Percentiles rank a stretch among this genome's conserved stretches.
phyloP scores from a whole-genome alignment of 2,888 invertebrate species.

The Lacanobia wlatinum region DNA sequence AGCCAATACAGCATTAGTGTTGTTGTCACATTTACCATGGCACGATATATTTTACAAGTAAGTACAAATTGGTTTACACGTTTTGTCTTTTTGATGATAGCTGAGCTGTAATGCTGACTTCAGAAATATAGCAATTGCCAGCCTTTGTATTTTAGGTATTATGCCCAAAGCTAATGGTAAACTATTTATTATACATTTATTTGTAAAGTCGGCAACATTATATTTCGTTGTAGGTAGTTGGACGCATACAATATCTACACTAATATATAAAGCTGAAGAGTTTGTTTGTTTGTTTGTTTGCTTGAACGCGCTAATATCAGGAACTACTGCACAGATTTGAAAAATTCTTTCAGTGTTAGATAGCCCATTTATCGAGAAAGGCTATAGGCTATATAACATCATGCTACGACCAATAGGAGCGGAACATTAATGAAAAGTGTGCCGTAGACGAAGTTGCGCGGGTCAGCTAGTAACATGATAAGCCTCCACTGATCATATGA shows the following conservation, averaged over 20 bases:
- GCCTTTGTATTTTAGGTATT: not conserved
- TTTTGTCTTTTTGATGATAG: not conserved
- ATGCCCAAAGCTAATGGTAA: not conserved
- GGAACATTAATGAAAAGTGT: too few species aligned
- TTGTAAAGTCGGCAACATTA: conserved; percentile 1
- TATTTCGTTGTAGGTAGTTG: not conserved
- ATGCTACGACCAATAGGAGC: too few species aligned
- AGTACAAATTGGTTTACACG: conserved; percentile 74
- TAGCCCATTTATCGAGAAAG: too few species aligned
- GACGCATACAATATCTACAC: too few species aligned
- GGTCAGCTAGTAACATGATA: conserved; percentile 44
- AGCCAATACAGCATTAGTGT: conserved; percentile 95
- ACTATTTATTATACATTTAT: not conserved
- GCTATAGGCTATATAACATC: too few species aligned
- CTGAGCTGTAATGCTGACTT: conserved; percentile 4
- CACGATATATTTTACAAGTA: conserved; percentile 98
- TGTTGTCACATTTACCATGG: conserved; percentile 98
- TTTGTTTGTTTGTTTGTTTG: too few species aligned
- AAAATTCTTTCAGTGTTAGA: too few species aligned
- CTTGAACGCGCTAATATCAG: too few species aligned
- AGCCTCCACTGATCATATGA: conserved; percentile 4
- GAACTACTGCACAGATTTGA: too few species aligned
- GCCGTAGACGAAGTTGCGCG: too few species aligned
- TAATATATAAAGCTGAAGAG: too few species aligned
- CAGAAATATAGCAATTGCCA: conserved; percentile 6